Evolutionary conservation across 2,888 invertebrate genomes (phyloP).

Genomic region (Melieria crassipennis): DNA sequence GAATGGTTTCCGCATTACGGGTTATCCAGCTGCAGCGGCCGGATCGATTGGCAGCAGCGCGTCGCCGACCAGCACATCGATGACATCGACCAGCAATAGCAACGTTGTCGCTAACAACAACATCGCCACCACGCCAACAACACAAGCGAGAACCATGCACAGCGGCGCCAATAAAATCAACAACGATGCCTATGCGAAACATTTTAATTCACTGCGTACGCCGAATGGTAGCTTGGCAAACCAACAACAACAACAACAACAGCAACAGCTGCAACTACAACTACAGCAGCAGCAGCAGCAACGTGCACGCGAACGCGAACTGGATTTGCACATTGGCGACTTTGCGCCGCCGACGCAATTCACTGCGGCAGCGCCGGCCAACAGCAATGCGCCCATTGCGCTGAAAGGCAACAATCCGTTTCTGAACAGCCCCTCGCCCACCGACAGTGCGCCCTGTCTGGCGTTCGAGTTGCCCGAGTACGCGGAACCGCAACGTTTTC

Average conservation of each 20-base stretch:
- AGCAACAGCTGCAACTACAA: constrained; percentile 35
- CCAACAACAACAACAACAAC: constrained; percentile 39
- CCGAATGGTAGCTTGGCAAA: constrained; percentile 27
- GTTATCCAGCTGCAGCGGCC: constrained; percentile 54
- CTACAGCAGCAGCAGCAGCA: constrained; percentile 17
- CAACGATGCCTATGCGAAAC: constrained; percentile 34
- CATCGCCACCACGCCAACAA: constrained; percentile 10
- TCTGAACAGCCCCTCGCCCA: constrained; percentile 59
- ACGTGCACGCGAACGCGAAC: constrained; percentile 45
- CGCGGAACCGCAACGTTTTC: constrained; percentile 60
- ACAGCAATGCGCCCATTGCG: constrained; percentile 58
- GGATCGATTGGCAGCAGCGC: constrained; percentile 30
- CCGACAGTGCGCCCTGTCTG: constrained; percentile 42
- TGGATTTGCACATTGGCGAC: constrained; percentile 58
- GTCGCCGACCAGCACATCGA: background rate
- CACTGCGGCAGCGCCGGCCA: constrained; percentile 51
- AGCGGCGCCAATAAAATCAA: no score
- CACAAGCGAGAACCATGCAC: background rate
- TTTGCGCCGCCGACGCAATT: constrained; percentile 55
- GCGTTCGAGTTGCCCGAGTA: constrained; percentile 58
- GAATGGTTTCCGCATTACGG: constrained; percentile 60
- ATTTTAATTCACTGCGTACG: constrained; percentile 38
- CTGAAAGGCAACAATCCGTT: constrained; percentile 63
- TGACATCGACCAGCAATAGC: constrained; percentile 1
- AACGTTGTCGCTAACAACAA: background rate